phyloP scores from a whole-genome alignment of 2,113 vertebrate genomes.

The Neodontobutis hainanensis region DNA sequence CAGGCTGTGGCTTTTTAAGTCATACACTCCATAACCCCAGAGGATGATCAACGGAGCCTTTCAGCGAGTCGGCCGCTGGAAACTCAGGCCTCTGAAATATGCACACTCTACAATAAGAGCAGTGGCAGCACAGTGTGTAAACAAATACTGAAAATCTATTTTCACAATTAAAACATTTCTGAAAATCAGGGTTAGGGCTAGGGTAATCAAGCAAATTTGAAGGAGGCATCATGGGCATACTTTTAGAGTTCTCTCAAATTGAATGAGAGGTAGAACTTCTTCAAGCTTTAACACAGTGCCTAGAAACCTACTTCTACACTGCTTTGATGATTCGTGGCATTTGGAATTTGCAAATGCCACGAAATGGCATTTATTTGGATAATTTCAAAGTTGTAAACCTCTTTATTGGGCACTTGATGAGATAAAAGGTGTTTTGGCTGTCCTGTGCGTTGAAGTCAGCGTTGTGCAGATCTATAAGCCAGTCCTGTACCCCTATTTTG shows the following conservation, averaged over 20 bases:
- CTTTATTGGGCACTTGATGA: slow-evolving; percentile 35
- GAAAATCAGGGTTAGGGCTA: not conserved
- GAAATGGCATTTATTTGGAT: too few species aligned
- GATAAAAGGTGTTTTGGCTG: not conserved
- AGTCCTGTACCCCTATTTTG: slow-evolving; percentile 7
- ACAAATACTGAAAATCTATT: not conserved
- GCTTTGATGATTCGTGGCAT: not conserved
- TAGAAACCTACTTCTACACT: not conserved
- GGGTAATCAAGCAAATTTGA: not conserved
- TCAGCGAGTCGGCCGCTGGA: slow-evolving; percentile 1
- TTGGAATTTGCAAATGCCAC: too few species aligned
- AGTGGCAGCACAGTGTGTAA: not conserved
- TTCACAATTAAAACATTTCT: not conserved
- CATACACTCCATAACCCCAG: slow-evolving; percentile 27
- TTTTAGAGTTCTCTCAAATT: not conserved
- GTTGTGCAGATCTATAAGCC: slow-evolving; percentile 39
- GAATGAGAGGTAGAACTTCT: not conserved
- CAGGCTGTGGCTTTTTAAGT: slow-evolving; percentile 16
- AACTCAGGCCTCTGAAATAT: not conserved
- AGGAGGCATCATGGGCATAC: not conserved
- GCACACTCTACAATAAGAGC: not conserved
- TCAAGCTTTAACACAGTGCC: not conserved
- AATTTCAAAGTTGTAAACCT: not conserved
- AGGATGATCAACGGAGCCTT: slow-evolving; percentile 2
- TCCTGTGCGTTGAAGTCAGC: slow-evolving; percentile 11